phyloP scores from a whole-genome alignment of 2,113 vertebrate genomes.

The Zosterops lateralis region DNA sequence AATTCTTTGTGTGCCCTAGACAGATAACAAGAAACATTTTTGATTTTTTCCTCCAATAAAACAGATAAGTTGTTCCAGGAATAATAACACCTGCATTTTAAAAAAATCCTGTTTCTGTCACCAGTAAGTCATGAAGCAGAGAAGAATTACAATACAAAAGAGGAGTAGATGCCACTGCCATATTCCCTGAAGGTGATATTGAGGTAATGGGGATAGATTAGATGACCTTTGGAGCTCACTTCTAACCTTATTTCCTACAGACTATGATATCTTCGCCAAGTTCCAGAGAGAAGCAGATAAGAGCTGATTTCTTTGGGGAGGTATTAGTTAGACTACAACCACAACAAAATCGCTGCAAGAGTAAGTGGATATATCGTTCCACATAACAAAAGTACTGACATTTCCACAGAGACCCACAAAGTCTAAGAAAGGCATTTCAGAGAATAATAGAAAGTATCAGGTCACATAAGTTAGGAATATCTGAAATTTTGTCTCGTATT shows the following conservation, averaged over 20 bases:
- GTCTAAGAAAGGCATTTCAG: background rate
- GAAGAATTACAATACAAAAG: conserved; percentile 34
- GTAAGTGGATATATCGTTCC: conserved; percentile 27
- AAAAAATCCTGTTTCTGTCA: background rate
- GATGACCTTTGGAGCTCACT: conserved; percentile 63
- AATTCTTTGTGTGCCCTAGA: background rate
- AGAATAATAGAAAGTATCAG: background rate
- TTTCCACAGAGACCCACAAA: background rate
- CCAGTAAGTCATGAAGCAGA: background rate
- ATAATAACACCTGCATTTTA: background rate
- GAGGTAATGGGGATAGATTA: conserved; percentile 64
- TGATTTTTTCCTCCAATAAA: background rate
- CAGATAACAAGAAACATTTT: background rate
- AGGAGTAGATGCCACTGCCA: background rate
- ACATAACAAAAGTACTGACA: conserved; percentile 46
- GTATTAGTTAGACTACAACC: conserved; percentile 57
- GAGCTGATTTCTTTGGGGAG: conserved; percentile 53
- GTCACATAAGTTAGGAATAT: background rate
- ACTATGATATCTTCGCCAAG: conserved; percentile 60
- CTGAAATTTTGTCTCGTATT: background rate
- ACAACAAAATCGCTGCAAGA: conserved; percentile 13
- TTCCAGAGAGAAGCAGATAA: conserved; percentile 59
- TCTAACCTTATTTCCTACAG: conserved; percentile 65
- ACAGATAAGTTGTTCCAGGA: background rate
- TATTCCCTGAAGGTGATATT: conserved; percentile 58